A percentile compares a stretch with the other conserved stretches of the same genome.
Conservation (phyloP, 2,113 vertebrate genomes). For the Cynopterus brachyotis region DNA sequence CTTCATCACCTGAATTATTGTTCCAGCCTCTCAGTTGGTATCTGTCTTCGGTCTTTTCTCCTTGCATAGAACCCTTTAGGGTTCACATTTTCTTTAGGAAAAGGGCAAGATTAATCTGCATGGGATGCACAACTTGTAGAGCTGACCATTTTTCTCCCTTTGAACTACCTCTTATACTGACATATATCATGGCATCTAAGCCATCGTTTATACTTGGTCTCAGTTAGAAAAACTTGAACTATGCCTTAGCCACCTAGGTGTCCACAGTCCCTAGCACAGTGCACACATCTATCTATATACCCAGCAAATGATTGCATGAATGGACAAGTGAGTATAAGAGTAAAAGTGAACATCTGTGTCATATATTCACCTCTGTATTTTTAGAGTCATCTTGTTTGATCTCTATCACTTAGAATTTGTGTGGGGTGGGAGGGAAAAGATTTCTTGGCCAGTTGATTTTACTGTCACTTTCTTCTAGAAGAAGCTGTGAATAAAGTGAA, state of each 20-base stretch:
- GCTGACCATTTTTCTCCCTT: background rate
- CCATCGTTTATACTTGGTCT: background rate
- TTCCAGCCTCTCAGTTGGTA: background rate
- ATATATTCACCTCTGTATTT: background rate
- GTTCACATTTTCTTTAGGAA: slow-evolving; percentile 5
- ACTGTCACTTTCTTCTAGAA: slow-evolving; percentile 87
- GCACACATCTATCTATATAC: background rate
- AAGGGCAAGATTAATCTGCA: background rate
- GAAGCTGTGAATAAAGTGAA: slow-evolving; percentile 99
- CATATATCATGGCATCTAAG: background rate
- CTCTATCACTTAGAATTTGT: background rate
- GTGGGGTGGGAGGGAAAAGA: slow-evolving; percentile 2
- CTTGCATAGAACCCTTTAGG: background rate
- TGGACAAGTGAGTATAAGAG: background rate
- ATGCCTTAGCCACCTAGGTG: background rate
- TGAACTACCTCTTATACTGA: background rate
- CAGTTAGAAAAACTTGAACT: background rate
- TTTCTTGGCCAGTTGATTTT: slow-evolving; percentile 68
- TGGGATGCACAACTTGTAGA: background rate
- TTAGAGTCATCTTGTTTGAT: background rate
- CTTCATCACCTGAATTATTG: background rate
- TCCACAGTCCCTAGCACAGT: background rate
- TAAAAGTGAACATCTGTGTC: background rate
- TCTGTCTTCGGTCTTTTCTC: background rate
- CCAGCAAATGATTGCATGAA: background rate